Evolutionary conservation across 2,797 vertebrate genomes (phyloP), one percentile per base, ranked within the genome.

Genomic region (Sebastes steindachneri): DNA sequence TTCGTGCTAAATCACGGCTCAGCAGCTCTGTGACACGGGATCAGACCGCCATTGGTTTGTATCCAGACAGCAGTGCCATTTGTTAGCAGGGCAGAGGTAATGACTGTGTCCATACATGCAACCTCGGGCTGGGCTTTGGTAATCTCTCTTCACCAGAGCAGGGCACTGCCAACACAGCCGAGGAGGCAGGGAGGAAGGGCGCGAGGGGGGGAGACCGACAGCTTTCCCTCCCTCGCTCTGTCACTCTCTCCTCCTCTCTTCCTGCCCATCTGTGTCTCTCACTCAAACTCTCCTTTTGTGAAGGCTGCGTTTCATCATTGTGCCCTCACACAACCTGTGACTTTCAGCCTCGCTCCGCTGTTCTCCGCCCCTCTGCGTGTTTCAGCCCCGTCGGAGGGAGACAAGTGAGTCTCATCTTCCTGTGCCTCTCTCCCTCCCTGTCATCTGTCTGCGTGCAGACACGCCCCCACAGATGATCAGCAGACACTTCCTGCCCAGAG

Each of bases 141-240:
- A 94, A 95, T 94, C 92, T 93, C 90, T 90, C 88, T 86, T 88
- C 88, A 86, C 91, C 93, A 94, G 93, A 93, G 92, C 62, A 77
- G 14, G 81, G 76, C 79, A 82, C 77, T 88, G 90, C 93, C 92
- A 92, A 55, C 89, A 75, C 88, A 87, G 90, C 85, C 79, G 57
- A 85, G 75, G 74, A 86, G 75, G 78, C 79, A 77, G 80, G 55
- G 62, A 78, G 78, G 74, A 17, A 21, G 79, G 86, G 75, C 9
- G 15, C 15, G 26, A n/a, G 31, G 31, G 68, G 88, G 76, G 68
- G 72, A n/a, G 66, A 54, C 58, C 37, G 89, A 91, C 93, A 92
- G 90, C 89, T 89, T 83, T 82, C 84, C 88, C 86, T 90, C 92
- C 90, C 79, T 87, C 68, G 79, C 72, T 77, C 80, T 79, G 84